Conservation (phyloP, 35 echinoderm and acorn worm species). For the Lytechinus variegatus region DNA sequence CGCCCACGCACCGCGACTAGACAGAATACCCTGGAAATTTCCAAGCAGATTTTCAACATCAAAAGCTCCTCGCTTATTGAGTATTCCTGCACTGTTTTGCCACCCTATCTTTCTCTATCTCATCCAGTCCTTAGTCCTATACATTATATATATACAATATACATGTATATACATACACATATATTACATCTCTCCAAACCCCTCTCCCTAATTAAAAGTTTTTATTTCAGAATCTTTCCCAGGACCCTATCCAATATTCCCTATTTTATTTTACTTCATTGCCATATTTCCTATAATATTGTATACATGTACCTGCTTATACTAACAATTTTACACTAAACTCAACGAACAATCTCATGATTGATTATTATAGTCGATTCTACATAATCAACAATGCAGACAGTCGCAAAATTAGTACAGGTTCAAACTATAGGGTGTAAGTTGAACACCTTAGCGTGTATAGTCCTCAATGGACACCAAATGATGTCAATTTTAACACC, state of each 20-base stretch:
- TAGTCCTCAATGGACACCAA: too few relatives aligned
- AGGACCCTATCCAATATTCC: neutral
- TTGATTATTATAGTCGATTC: too few relatives aligned
- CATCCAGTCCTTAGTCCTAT: neutral
- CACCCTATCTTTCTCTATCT: neutral
- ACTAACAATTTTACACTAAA: too few relatives aligned
- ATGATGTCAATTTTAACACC: too few relatives aligned
- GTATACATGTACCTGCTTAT: too few relatives aligned
- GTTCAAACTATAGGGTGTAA: too few relatives aligned
- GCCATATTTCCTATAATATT: too few relatives aligned
- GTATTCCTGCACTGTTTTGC: neutral
- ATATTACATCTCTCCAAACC: neutral
- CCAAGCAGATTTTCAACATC: neutral
- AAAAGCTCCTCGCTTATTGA: constrained; percentile 2
- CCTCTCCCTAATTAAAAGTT: neutral
- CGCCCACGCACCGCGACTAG: neutral
- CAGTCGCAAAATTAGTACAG: too few relatives aligned
- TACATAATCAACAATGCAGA: too few relatives aligned
- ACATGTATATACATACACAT: neutral
- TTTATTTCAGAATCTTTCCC: neutral
- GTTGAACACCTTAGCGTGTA: too few relatives aligned
- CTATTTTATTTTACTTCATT: too few relatives aligned
- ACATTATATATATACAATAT: neutral
- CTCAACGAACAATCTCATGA: too few relatives aligned
- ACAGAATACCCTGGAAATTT: constrained; percentile 33